Evolutionary conservation across 2,797 vertebrate genomes (phyloP).

Genomic region (Xyrichtys novacula): DNA sequence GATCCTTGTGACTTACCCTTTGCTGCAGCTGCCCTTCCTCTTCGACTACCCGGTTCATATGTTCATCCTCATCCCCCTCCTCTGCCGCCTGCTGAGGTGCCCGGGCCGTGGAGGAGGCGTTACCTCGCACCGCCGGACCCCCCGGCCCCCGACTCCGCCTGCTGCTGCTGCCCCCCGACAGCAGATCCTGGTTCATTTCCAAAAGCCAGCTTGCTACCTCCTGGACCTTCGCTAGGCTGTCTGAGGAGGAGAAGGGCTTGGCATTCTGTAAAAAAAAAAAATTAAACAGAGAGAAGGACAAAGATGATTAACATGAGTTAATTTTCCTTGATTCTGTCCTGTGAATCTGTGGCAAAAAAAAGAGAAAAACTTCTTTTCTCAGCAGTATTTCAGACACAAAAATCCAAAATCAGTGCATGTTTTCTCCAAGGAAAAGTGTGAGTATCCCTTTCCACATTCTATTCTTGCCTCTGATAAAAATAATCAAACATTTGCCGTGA

Average conservation of each 20-base stretch:
- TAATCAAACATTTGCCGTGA: slow-evolving; percentile 63
- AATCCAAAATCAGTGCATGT: slow-evolving; percentile 12
- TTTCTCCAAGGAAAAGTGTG: slow-evolving; percentile 19
- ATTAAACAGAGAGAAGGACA: slow-evolving; percentile 25
- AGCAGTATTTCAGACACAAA: slow-evolving; percentile 16
- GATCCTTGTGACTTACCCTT: slow-evolving; percentile 74
- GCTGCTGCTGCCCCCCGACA: slow-evolving; percentile 99
- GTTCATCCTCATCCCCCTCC: slow-evolving; percentile 89
- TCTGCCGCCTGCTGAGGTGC: slow-evolving; percentile 95
- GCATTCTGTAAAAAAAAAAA: slow-evolving; percentile 89
- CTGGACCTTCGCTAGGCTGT: slow-evolving; percentile 99
- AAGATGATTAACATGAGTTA: slow-evolving; percentile 11
- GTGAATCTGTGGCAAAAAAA: slow-evolving; percentile 2
- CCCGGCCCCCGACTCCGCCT: slow-evolving; percentile 94
- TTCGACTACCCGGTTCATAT: slow-evolving; percentile 87
- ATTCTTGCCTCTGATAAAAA: slow-evolving; percentile 64
- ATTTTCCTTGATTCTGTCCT: not conserved
- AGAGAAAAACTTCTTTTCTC: slow-evolving; percentile 13
- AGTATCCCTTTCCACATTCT: slow-evolving; percentile 43
- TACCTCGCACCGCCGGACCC: slow-evolving; percentile 93
- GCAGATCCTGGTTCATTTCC: slow-evolving; percentile 99
- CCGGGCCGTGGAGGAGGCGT: slow-evolving; percentile 95
- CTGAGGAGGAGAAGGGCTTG: slow-evolving; percentile 98
- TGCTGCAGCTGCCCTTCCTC: slow-evolving; percentile 77
- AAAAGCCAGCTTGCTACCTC: slow-evolving; percentile 99